Evolutionary conservation across 2,113 vertebrate species (phyloP), one percentile per base, ranked within the genome.

Genomic region (Eudyptes chrysolophus): DNA sequence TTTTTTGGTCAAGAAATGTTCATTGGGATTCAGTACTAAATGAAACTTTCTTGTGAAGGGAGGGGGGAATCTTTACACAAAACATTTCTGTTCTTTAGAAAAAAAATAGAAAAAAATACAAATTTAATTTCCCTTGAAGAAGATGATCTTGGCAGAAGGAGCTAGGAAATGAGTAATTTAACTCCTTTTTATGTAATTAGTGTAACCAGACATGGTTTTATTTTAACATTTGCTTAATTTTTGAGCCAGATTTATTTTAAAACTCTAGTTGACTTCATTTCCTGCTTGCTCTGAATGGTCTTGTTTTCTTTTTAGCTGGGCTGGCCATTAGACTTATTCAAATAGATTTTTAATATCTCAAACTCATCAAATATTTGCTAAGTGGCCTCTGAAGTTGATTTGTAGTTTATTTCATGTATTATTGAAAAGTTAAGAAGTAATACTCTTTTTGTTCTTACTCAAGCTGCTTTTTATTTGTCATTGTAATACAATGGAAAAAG

Each of bases 161-260:
- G 95, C 88, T 93, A 97, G 96, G 93, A 98, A 97, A 96, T 96
- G 65, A 85, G 93, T 96, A 95, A 96, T 97, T 97, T 95, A 96
- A 89, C 90, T 98, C 69, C 83, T 95, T 97, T 95, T 96, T 94
- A 97, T 97, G 75, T 94, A 96, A 96, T 97, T 98, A 97, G 89
- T 94, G 60, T 97, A 97, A 89, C 88, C 75, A 97, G 95, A 70
- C 97, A 97, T 97, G 89, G 97, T 80, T 97, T 97, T 92, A 96
- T 98, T 97, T 97, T 97, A 97, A 95, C 92, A 87, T 97, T 97
- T 98, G 95, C 88, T 97, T 97, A 96, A 97, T 97, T 97, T 98
- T 98, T 97, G 51, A 96, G 97, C 97, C 86, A 82, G 81, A 88
- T 97, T 97, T 97, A 97, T 97, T 97, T 96, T 95, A 96, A 97